phyloP scores from a whole-genome alignment of 2,797 vertebrate species.

The Mus minutoides region DNA sequence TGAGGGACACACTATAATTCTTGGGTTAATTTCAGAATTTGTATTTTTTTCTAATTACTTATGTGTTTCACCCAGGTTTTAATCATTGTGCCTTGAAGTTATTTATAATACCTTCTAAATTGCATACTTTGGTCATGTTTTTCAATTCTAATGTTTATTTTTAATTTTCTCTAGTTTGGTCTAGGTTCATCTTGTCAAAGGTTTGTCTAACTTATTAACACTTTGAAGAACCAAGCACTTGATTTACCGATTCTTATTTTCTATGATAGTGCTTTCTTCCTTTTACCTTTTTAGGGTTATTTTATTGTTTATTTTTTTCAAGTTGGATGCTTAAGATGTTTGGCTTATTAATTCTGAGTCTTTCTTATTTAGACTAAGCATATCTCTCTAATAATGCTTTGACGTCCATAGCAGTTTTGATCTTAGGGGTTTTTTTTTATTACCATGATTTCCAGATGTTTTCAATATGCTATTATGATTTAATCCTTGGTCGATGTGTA shows the following conservation, averaged over 20 bases:
- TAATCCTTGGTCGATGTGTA: not conserved
- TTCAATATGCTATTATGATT: slow-evolving; percentile 5
- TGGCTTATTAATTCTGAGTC: not conserved
- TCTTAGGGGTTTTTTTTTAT: slow-evolving; percentile 13
- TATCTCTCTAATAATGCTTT: not conserved
- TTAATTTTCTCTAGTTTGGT: not conserved
- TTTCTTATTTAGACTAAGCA: slow-evolving; percentile 1
- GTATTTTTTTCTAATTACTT: slow-evolving; percentile 59
- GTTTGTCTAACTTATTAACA: slow-evolving; percentile 36
- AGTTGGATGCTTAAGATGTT: not conserved
- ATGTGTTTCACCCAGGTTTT: slow-evolving; percentile 23
- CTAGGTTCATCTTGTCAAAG: not conserved
- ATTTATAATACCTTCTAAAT: slow-evolving; percentile 32
- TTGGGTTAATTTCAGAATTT: slow-evolving; percentile 32
- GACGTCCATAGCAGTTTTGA: not conserved
- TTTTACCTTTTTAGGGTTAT: not conserved
- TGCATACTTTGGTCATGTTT: not conserved
- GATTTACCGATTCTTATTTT: not conserved
- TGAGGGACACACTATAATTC: not conserved
- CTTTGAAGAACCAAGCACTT: slow-evolving; percentile 44
- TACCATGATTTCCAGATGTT: not conserved
- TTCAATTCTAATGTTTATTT: slow-evolving; percentile 54
- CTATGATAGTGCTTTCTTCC: not conserved
- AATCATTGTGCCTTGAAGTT: slow-evolving; percentile 12
- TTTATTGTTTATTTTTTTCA: slow-evolving; percentile 14